Evolutionary conservation across 2,113 vertebrate species (phyloP), one percentile per base, ranked within the genome.

Genomic region (Gymnorhina tibicen): DNA sequence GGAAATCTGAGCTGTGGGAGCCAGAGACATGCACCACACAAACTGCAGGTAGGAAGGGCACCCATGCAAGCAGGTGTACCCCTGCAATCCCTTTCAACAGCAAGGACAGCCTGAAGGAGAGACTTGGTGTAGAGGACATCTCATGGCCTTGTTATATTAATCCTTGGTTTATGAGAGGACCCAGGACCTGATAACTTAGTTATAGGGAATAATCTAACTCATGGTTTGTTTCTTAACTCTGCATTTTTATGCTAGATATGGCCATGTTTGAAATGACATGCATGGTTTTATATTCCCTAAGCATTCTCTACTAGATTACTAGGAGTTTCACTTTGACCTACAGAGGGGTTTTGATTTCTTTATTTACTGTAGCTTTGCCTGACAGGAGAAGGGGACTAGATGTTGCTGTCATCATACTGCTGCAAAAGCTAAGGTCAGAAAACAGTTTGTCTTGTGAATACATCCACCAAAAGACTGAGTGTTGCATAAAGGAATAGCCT

Each of bases 121-220:
- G 14, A 13, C 30, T 42, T 56, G 33, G 6, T 19, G 9, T 23
- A 41, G 44, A 59, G 23, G 13, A n/a, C 0, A 0, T 27, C 20
- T 66, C 2, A 1, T 24, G 33, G 7, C 27, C 26, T 44, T 42
- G 2, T 69, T 56, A 23, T 15, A 37, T 18, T 28, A 42, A 20
- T 50, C 18, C 74, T 73, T 91, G 22, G 46, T 81, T 85, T 50
- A 60, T 21, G 28, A 69, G 59, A 78, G 32, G 20, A 59, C 26
- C 7, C 55, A 69, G 23, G 47, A 73, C 4, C 9, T 12, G 14
- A 33, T 26, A 68, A 63, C 15, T 49, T 21, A 22, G 9, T 59
- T 63, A 22, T 4, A 46, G 26, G 11, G 27, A 69, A 28, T 1
- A 0, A 68, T 42, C 47, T 47, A 14, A 39, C 52, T 64, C 37